Conservation (phyloP, 2,113 vertebrate genomes). For the Ailuropoda melanoleuca region DNA sequence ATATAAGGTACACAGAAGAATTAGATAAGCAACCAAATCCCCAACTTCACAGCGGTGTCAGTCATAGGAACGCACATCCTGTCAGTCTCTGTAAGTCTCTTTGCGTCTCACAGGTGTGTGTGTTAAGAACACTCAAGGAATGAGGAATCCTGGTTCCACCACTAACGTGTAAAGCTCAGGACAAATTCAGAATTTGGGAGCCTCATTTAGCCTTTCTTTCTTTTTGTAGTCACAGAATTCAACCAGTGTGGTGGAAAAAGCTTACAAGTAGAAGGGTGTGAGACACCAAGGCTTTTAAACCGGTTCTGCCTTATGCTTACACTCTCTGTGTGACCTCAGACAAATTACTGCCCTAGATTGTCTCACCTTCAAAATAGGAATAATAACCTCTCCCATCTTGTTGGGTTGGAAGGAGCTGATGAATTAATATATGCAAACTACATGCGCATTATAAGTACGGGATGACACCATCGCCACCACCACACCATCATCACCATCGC, state of each 20-base stretch:
- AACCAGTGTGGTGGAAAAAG: accelerated
- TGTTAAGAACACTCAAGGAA: not conserved
- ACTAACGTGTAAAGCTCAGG: not conserved
- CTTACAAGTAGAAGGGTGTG: not conserved
- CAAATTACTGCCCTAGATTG: not conserved
- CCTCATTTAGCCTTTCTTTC: not conserved
- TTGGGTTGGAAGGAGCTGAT: not conserved
- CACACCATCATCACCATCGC: accelerated
- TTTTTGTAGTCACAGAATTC: not conserved
- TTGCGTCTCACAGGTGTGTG: not conserved
- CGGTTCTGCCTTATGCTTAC: no score
- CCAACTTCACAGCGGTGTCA: not conserved
- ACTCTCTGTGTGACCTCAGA: not conserved
- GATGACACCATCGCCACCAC: not conserved
- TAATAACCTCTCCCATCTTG: no score
- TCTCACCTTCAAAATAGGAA: not conserved
- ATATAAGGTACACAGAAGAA: not conserved
- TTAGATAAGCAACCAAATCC: not conserved
- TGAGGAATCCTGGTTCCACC: not conserved
- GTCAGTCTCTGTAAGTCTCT: not conserved
- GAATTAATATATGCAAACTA: not conserved
- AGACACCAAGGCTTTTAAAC: not conserved
- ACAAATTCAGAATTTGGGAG: not conserved
- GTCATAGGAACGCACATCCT: accelerated
- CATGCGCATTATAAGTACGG: no score